Conservation (phyloP, 2,113 vertebrate species). For the Pelecanoides urinatrix region DNA sequence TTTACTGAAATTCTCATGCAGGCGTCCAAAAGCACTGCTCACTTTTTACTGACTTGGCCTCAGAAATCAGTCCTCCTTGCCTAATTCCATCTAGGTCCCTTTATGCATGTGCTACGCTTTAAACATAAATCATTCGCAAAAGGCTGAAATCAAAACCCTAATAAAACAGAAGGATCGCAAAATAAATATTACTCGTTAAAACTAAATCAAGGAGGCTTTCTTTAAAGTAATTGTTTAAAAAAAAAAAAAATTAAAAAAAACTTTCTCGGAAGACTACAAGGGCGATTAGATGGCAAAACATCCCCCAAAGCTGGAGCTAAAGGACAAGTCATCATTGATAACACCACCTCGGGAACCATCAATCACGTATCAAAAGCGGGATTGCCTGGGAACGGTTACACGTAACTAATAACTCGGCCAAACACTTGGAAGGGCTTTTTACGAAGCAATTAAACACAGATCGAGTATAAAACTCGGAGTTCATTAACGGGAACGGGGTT, state of each 20-base stretch:
- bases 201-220: background rate
- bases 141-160: background rate
- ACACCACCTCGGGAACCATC: background rate
- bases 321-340: background rate
- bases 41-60: slow-evolving; percentile 2
- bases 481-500: background rate
- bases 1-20: background rate
- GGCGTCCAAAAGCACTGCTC: background rate
- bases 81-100: background rate
- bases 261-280: background rate
- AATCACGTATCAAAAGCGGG: background rate
- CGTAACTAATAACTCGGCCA: background rate
- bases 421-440: background rate
- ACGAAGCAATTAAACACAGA: slow-evolving; percentile 3
- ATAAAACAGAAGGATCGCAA: background rate
- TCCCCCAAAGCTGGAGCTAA: background rate
- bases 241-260: background rate
- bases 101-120: background rate
- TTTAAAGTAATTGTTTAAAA: background rate
- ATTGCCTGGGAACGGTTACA: background rate
- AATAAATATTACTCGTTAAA: background rate
- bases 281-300: background rate
- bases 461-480: background rate
- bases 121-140: background rate
- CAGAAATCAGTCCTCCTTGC: background rate